Percentiles rank a stretch among this genome's conserved stretches.
These are phyloP conservation scores for Heteromurus nitidus DNA, from an alignment of 2,888 invertebrate species.

Conservation along the genomic window DNA sequence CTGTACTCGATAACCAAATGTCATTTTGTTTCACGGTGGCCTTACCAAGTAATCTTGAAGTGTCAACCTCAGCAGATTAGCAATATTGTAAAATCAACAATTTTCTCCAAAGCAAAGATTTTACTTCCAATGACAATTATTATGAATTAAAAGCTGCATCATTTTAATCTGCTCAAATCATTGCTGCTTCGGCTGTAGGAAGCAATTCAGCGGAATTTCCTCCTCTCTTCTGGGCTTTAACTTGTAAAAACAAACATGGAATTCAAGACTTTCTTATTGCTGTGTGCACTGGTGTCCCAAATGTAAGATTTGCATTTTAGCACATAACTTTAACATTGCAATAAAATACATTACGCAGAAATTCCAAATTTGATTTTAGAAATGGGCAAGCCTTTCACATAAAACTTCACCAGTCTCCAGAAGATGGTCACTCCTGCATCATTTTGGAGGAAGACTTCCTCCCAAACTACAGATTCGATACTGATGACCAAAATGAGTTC, in stretches of 20 bases:
- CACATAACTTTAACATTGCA: not conserved
- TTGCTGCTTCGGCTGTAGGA: not conserved
- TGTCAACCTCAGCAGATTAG: too few species aligned
- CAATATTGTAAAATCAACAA: not conserved
- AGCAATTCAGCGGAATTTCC: not conserved
- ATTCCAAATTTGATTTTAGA: conserved; percentile 28
- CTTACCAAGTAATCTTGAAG: too few species aligned
- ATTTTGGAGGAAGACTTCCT: conserved; percentile 55
- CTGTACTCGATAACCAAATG: too few species aligned
- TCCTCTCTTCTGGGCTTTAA: not conserved
- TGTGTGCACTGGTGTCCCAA: conserved; percentile 26
- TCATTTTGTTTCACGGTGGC: too few species aligned
- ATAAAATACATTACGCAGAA: not conserved
- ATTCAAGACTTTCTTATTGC: not conserved
- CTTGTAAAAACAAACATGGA: not conserved
- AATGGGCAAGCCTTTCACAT: conserved; percentile 50
- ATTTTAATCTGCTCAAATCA: not conserved
- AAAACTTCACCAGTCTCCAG: conserved; percentile 53
- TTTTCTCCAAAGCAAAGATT: not conserved
- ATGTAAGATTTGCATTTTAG: conserved; percentile 24
- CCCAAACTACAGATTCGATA: conserved; percentile 56
- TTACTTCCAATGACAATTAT: not conserved
- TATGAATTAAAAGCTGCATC: not conserved
- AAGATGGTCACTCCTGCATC: conserved; percentile 40
- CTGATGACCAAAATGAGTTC: conserved; percentile 61